These are phyloP conservation scores for Plestiodon gilberti DNA, from an alignment of 2,113 vertebrate genomes.

Conservation along the genomic window DNA sequence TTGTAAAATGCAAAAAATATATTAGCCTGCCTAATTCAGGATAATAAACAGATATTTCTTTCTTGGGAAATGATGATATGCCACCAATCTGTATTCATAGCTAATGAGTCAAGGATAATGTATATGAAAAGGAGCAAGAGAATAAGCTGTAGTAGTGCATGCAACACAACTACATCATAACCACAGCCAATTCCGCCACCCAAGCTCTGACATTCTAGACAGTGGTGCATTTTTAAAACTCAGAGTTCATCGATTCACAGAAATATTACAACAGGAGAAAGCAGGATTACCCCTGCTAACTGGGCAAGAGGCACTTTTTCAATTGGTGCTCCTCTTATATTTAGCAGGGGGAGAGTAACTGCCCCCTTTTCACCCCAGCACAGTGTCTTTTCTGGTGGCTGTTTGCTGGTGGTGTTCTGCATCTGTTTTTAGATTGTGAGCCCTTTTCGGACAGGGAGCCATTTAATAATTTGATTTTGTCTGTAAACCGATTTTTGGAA, in stretches of 20 bases:
- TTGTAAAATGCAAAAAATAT: conserved; percentile 54
- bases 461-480: no score
- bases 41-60: conserved; percentile 43
- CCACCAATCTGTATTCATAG: conserved; percentile 43
- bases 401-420: no score
- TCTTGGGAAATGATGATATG: conserved; percentile 34
- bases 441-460: no score
- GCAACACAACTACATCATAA: conserved; percentile 32
- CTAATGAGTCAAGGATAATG: conserved; percentile 45
- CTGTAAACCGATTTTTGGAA: no score
- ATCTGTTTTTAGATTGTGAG: no score
- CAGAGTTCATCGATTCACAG: background rate
- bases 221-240: no score
- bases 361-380: no score
- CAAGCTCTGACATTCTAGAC: background rate
- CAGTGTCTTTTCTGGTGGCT: no score
- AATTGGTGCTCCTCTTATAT: no score
- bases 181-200: background rate
- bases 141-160: conserved; percentile 49
- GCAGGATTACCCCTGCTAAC: no score
- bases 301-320: no score
- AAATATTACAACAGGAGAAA: background rate
- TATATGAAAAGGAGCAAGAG: conserved; percentile 45
- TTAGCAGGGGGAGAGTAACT: no score
- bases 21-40: conserved; percentile 43